Percentiles rank a stretch among this genome's conserved stretches.
These are phyloP conservation scores for Fulmarus glacialis DNA, from an alignment of 2,113 vertebrate species.

Conservation along the genomic window DNA sequence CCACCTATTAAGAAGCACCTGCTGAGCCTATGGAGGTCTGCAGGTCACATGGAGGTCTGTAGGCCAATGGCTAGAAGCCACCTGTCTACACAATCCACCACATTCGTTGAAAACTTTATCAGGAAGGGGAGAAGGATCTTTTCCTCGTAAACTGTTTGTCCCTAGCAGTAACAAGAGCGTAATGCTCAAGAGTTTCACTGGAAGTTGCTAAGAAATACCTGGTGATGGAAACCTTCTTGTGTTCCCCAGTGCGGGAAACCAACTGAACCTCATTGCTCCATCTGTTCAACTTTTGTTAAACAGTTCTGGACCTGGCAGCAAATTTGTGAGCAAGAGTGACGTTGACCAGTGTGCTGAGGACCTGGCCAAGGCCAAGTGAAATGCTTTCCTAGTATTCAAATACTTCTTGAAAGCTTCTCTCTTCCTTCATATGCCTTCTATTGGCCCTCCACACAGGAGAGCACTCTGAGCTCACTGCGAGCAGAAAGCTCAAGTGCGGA, in stretches of 20 bases:
- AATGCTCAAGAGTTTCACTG: neutral
- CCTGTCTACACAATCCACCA: neutral
- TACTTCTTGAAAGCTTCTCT: neutral
- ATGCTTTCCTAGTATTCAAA: neutral
- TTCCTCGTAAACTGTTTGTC: neutral
- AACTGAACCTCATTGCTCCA: neutral
- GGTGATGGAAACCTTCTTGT: neutral
- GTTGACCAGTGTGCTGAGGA: neutral
- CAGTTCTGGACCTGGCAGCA: neutral
- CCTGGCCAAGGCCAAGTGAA: neutral
- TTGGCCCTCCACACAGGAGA: neutral
- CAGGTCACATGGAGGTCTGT: neutral
- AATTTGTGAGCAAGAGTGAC: neutral
- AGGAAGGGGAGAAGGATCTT: neutral
- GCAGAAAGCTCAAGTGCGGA: neutral
- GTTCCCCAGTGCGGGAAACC: neutral
- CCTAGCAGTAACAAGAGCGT: neutral
- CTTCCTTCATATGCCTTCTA: neutral
- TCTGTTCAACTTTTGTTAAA: neutral
- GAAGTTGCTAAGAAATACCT: neutral
- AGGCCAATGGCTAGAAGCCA: neutral
- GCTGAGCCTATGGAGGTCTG: neutral
- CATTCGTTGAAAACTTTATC: neutral
- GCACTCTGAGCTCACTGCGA: accelerated
- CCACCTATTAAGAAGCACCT: neutral